Evolutionary conservation across 2,888 invertebrate genomes (phyloP), one percentile per base, ranked within the genome.

Genomic region (Agriopis leucophaearia): DNA sequence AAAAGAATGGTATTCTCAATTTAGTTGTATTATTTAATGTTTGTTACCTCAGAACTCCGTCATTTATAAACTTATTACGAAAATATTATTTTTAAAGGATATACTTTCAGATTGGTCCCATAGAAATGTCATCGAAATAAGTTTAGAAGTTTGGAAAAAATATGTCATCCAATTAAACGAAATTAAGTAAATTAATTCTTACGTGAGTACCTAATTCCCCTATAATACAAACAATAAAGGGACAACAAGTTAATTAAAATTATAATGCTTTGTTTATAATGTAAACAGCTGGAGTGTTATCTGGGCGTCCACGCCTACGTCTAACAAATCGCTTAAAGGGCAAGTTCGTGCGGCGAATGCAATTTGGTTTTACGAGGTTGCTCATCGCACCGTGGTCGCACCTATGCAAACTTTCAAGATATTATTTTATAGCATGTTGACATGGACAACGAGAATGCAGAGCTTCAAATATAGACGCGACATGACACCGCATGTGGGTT

Each of bases 401-500:
- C 70, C 71, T 71, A 65, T 64, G 63, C 72, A 71, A 57, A 54
- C 51, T 55, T 54, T 64, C 13, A 67, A 65, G 64, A 63, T 66
- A 70, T 64, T 66, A 70, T 64, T 65, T 61, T 61, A 58, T 70
- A 65, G 60, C 65, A 58, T 71, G 68, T 63, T 57, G 66, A 64
- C 66, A 70, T 67, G 67, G 61, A 61, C 66, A 64, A 60, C 48
- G 64, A 56, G 66, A 70, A 72, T 70, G 66, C 64, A 70, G 64
- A 70, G 47, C 62, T 64, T 27, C 69, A 59, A 60, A 70, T 70
- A 68, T 65, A 57, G 66, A 69, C 55, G 66, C 51, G 66, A 70
- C 74, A 79, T 78, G 79, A 78, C 67, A 77, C 70, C 78, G 71
- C 78, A 78, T 77, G 75, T 66, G 77, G 74, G 88, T 83, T 87